phyloP scores from a whole-genome alignment of 2,888 invertebrate species.

The Dryomyza anilis region DNA sequence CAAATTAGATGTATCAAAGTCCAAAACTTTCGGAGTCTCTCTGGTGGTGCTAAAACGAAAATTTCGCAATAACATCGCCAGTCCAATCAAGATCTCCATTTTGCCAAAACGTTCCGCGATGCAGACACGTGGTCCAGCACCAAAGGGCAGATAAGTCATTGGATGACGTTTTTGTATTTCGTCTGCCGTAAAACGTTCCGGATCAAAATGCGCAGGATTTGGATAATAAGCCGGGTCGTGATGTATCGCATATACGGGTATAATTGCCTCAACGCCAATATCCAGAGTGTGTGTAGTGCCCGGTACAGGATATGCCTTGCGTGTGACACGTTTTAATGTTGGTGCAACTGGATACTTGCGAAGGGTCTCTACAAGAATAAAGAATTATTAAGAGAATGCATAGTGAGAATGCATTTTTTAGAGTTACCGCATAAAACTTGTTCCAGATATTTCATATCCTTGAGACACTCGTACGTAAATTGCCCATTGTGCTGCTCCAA shows the following conservation, averaged over 20 bases:
- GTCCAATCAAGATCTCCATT: slow-evolving; percentile 38
- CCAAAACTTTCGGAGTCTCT: slow-evolving; percentile 31
- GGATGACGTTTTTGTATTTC: slow-evolving; percentile 62
- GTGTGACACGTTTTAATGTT: slow-evolving; percentile 61
- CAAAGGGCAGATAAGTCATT: slow-evolving; percentile 41
- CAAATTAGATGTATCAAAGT: slow-evolving; percentile 19
- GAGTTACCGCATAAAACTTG: slow-evolving; percentile 62
- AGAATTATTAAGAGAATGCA: background rate
- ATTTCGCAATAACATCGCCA: slow-evolving; percentile 37
- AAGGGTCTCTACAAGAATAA: slow-evolving; percentile 60
- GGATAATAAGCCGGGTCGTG: slow-evolving; percentile 55
- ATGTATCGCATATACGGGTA: slow-evolving; percentile 55
- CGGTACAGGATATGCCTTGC: slow-evolving; percentile 61
- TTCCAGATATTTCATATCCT: slow-evolving; percentile 62
- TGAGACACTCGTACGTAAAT: slow-evolving; percentile 55
- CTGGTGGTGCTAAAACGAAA: slow-evolving; percentile 33
- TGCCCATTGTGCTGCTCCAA: slow-evolving; percentile 52
- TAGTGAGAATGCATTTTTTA: background rate
- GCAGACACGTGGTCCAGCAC: slow-evolving; percentile 41
- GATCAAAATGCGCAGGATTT: slow-evolving; percentile 56
- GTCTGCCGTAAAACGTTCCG: slow-evolving; percentile 63
- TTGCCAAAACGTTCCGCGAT: slow-evolving; percentile 41
- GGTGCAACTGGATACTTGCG: slow-evolving; percentile 64
- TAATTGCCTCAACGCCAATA: slow-evolving; percentile 47
- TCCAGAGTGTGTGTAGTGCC: slow-evolving; percentile 60